phyloP scores from a whole-genome alignment of 2,797 vertebrate species.

The Mallotus villosus region DNA sequence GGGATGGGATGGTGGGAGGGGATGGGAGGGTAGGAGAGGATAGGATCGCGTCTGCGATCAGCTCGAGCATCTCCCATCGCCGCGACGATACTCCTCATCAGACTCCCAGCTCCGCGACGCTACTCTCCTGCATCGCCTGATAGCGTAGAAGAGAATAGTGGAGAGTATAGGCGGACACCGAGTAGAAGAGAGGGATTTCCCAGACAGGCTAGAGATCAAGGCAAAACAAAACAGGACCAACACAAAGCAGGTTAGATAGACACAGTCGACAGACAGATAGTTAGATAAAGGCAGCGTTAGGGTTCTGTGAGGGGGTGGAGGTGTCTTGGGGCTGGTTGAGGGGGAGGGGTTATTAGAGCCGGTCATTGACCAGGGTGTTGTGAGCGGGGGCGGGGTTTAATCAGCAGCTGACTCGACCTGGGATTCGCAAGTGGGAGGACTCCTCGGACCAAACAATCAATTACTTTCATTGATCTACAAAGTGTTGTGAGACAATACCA shows the following conservation, averaged over 20 bases:
- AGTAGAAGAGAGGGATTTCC: slow-evolving; percentile 16
- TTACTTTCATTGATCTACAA: slow-evolving; percentile 60
- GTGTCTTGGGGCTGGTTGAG: slow-evolving; percentile 17
- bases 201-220: no score
- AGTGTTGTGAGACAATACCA: slow-evolving; percentile 44
- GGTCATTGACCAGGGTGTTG: slow-evolving; percentile 32
- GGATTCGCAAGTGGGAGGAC: slow-evolving; percentile 58
- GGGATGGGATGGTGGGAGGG: not conserved
- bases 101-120: no score
- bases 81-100: no score
- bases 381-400: slow-evolving; percentile 55
- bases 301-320: slow-evolving; percentile 52
- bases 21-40: not conserved
- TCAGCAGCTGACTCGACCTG: slow-evolving; percentile 62
- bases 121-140: no score
- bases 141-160: not conserved
- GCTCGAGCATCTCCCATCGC: no score
- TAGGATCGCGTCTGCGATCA: no score
- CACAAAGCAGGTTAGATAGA: no score
- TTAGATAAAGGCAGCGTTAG: slow-evolving; percentile 41
- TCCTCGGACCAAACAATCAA: slow-evolving; percentile 56
- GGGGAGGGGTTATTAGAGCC: slow-evolving; percentile 28
- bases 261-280: no score
- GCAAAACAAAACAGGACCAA: no score
- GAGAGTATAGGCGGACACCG: not conserved